Conservation (phyloP, 2,888 invertebrate genomes). For the Synanthedon tipuliformis region DNA sequence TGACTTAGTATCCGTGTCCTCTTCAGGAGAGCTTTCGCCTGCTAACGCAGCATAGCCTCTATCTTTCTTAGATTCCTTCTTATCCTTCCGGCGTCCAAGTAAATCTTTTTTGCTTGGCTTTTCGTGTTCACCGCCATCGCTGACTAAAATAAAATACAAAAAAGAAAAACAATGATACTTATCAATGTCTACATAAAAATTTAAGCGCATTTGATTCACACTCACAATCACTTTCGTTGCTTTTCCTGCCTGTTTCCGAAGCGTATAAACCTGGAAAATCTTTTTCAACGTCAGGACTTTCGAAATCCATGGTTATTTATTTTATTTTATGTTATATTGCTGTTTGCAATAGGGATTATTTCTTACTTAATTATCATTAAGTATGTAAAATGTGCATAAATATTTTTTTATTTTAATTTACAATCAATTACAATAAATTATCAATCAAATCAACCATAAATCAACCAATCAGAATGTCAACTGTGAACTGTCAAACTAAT, state of each 20-base stretch:
- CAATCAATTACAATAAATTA: no score
- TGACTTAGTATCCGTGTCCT: conserved; percentile 85
- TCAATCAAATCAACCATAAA: no score
- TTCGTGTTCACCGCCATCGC: conserved; percentile 85
- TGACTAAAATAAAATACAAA: conserved; percentile 64
- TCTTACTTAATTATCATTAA: no score
- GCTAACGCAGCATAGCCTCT: conserved; percentile 92
- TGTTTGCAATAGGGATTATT: no score
- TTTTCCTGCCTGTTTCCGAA: conserved; percentile 80
- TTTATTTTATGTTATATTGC: no score
- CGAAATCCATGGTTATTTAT: conserved; percentile 75
- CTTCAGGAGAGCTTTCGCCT: conserved; percentile 93
- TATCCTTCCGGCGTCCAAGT: conserved; percentile 83
- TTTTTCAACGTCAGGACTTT: conserved; percentile 90
- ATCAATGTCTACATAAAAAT: no score
- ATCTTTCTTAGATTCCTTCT: conserved; percentile 84
- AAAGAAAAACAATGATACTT: neutral
- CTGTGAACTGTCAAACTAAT: no score
- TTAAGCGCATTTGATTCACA: no score
- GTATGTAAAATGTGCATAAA: no score
- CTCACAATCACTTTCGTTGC: conserved; percentile 88
- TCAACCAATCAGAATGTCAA: no score
- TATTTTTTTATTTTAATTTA: no score
- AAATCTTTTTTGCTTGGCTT: conserved; percentile 83
- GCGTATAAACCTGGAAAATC: conserved; percentile 91